Evolutionary conservation across 1,140 invertebrate species (phyloP).

Genomic region (Maniola jurtina): DNA sequence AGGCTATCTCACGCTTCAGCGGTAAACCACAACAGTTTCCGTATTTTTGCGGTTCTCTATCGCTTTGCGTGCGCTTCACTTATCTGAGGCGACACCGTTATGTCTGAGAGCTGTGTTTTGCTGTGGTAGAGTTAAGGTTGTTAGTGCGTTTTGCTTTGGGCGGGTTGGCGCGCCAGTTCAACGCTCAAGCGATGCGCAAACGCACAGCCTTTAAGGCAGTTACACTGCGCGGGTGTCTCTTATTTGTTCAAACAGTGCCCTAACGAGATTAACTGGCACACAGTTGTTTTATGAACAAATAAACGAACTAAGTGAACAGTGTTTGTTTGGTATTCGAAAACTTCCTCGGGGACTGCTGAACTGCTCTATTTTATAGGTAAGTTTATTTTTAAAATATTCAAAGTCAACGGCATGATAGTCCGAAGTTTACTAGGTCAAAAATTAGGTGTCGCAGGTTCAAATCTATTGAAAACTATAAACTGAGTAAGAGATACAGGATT

Average conservation of each 20-base stretch:
- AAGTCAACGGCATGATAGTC: not conserved
- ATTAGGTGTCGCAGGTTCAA: not conserved
- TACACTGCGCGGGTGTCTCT: slow-evolving; percentile 38
- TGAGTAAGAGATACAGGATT: not conserved
- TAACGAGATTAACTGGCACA: slow-evolving; percentile 27
- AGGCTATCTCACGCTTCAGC: slow-evolving; percentile 45
- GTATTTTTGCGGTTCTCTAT: slow-evolving; percentile 61
- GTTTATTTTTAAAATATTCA: slow-evolving; percentile 3
- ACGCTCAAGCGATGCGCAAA: slow-evolving; percentile 62
- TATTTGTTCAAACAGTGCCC: slow-evolving; percentile 42
- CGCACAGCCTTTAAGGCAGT: slow-evolving; percentile 47
- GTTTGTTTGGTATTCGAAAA: slow-evolving; percentile 43
- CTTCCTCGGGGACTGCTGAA: slow-evolving; percentile 37
- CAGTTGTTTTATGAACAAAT: slow-evolving; percentile 39
- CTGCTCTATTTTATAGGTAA: slow-evolving; percentile 27
- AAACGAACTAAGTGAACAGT: slow-evolving; percentile 45
- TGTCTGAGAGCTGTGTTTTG: slow-evolving; percentile 40
- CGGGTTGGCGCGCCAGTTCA: slow-evolving; percentile 63
- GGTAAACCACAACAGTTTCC: slow-evolving; percentile 57
- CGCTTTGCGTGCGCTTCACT: slow-evolving; percentile 37
- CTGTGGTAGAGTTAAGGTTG: slow-evolving; percentile 24
- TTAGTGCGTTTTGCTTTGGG: slow-evolving; percentile 37
- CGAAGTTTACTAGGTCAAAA: not conserved
- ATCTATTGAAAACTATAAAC: not conserved
- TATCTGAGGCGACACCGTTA: slow-evolving; percentile 40